Percentiles rank a stretch among this genome's conserved stretches.
These are phyloP conservation scores for Hypsopygia costalis DNA, from an alignment of 2,888 invertebrate genomes.

Conservation along the genomic window DNA sequence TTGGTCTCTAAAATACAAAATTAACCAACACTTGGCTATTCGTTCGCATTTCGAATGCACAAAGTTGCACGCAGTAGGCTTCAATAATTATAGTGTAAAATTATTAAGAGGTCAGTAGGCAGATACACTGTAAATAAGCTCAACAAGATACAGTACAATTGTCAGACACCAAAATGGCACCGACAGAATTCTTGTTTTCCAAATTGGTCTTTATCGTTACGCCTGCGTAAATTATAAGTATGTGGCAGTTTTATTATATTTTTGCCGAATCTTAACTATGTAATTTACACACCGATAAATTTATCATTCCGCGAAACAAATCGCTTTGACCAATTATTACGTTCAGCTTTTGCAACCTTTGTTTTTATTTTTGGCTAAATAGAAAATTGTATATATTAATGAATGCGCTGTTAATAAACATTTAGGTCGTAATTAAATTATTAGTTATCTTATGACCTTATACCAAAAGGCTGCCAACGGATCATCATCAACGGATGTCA, in stretches of 20 bases:
- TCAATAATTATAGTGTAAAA: constrained; percentile 31
- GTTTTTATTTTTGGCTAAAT: background rate
- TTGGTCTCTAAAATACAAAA: too few relatives aligned
- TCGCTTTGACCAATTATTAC: constrained; percentile 3
- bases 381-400: too few relatives aligned
- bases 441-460: too few relatives aligned
- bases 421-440: too few relatives aligned
- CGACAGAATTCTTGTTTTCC: constrained; percentile 49
- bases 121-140: constrained; percentile 25
- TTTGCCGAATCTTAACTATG: constrained; percentile 10
- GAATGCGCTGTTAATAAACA: too few relatives aligned
- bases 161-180: constrained; percentile 39
- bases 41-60: too few relatives aligned
- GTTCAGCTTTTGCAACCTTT: constrained; percentile 3
- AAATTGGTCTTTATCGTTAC: constrained; percentile 35
- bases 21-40: too few relatives aligned
- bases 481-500: too few relatives aligned
- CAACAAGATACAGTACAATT: constrained; percentile 20
- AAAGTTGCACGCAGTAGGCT: background rate
- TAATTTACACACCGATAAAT: constrained; percentile 13
- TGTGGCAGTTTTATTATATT: constrained; percentile 18
- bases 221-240: constrained; percentile 24
- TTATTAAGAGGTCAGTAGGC: too few relatives aligned
- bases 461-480: too few relatives aligned
- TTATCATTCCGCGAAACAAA: constrained; percentile 7